Base-by-base conservation (phyloP, 2,888 invertebrate species). In the Drosophila monieri region DNA sequence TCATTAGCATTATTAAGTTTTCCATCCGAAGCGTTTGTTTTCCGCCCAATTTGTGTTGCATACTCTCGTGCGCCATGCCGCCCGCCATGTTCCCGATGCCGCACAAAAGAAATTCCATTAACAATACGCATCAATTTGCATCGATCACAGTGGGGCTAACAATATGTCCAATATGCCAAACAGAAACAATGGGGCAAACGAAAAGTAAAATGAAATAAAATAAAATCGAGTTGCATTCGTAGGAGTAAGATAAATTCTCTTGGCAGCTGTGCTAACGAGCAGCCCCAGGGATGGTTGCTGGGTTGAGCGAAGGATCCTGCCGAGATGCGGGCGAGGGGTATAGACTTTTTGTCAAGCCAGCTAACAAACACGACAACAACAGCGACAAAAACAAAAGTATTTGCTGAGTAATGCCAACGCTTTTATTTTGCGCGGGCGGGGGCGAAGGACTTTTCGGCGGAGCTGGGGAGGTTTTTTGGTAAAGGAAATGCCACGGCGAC, bases 241-340 rank as follows among this genome's bases (percentile, higher is more conserved):
- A 72, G 68, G 75, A 81, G 85, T 77, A 81, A 81, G 81, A 81
- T 87, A 87, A 81, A 81, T 87, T 81, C 74, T 44, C 67, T 41
- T 65, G 60, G 80, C 86, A 81, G 77, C 88, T 79, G 84, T 72
- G 88, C 81, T 81, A 81, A 87, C 81, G 88, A 81, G 87, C 78
- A 44, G 55, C 72, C 59, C 79, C 44, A 57, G 56, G 49, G 54
- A 67, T 9, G 39, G 15, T n/a, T 9, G 76, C 61, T 67, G 49
- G 66, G 49, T 12, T 27, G 57, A 1, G 39, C 23, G 21, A 18
- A 27, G 44, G 32, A 21, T 23, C 32, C 30, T 44, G 14, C 30
- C 30, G 15, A 35, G 3, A 12, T n/a, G 21, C 18, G 30, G 47
- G 53, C 37, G 52, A 18, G 55, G 4, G 23, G 58, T 32, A 55